Evolutionary conservation across 1,140 invertebrate genomes (phyloP).

Genomic region (Myzus persicae): DNA sequence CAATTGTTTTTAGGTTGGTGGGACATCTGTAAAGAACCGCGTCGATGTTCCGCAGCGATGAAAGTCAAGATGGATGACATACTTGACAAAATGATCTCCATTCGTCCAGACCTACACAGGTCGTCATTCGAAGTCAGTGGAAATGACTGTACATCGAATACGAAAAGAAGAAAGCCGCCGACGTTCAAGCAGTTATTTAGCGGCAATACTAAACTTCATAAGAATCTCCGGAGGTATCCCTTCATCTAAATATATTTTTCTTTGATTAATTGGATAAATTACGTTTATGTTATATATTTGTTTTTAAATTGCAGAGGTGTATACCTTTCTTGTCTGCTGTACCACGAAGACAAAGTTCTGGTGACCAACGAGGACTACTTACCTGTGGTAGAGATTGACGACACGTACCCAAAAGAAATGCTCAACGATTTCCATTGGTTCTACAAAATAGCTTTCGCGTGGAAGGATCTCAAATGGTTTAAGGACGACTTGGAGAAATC

Average conservation of each 20-base stretch:
- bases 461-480: conserved; percentile 93
- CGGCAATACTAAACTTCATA: conserved; percentile 93
- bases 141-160: conserved; percentile 68
- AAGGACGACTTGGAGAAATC: conserved; percentile 93
- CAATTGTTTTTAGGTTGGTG: conserved; percentile 73
- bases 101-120: conserved; percentile 68
- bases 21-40: conserved; percentile 74
- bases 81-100: conserved; percentile 74
- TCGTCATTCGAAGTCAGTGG: conserved; percentile 60
- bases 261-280: not conserved
- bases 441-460: conserved; percentile 94
- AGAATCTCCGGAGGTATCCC: conserved; percentile 81
- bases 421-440: conserved; percentile 96
- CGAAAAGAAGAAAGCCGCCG: conserved; percentile 80
- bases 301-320: conserved; percentile 76
- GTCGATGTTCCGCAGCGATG: conserved; percentile 74
- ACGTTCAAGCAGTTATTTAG: conserved; percentile 94
- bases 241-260: not conserved
- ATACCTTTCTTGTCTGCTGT: conserved; percentile 89
- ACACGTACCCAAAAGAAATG: conserved; percentile 89
- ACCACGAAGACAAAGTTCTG: conserved; percentile 92
- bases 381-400: conserved; percentile 95
- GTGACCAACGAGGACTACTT: conserved; percentile 96
- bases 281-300: conserved; percentile 52
- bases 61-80: conserved; percentile 77